Conservation (phyloP, 2,888 invertebrate genomes). For the Drosophila suboccidentalis region DNA sequence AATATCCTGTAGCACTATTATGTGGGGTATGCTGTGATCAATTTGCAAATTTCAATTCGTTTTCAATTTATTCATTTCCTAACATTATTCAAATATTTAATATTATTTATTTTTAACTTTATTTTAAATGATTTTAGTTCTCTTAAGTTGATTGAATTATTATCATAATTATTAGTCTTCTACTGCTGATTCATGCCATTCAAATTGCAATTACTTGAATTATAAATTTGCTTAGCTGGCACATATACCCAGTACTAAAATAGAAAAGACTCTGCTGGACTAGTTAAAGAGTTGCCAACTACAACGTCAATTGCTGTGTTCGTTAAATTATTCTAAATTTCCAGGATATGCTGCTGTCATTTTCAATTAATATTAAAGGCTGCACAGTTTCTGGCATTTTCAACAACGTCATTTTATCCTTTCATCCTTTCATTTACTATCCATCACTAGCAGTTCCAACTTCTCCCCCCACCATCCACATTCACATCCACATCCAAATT, state of each 20-base stretch:
- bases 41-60: neutral
- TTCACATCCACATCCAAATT: neutral
- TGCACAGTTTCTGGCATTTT: slow-evolving; percentile 1
- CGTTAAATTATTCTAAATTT: neutral
- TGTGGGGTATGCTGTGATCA: neutral
- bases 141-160: neutral
- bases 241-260: neutral
- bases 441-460: slow-evolving; percentile 8
- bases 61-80: neutral
- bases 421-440: slow-evolving; percentile 22
- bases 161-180: no score
- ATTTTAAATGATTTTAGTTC: neutral
- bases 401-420: slow-evolving; percentile 6
- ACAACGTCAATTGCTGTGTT: neutral
- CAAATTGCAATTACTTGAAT: neutral
- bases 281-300: neutral
- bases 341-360: neutral
- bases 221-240: neutral
- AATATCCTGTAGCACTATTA: slow-evolving; percentile 13
- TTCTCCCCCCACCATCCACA: no score
- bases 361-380: slow-evolving; percentile 1
- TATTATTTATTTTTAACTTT: neutral
- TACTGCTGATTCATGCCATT: neutral
- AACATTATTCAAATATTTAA: neutral
- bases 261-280: no score